Base-by-base conservation (phyloP, 2,113 vertebrate species). In the Recurvirostra avosetta region DNA sequence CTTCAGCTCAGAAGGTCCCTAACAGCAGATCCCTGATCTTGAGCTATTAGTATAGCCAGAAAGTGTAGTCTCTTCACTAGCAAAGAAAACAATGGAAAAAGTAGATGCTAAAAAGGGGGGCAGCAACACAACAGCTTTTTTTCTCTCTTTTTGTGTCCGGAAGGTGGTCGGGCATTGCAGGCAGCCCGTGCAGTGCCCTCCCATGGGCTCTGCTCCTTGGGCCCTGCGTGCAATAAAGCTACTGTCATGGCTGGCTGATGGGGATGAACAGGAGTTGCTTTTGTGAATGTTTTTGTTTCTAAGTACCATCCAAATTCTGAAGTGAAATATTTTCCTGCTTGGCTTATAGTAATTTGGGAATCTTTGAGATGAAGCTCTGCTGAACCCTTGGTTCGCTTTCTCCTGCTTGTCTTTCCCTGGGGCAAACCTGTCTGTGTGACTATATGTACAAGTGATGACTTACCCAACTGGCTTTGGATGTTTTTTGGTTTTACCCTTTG, bases 21-120 rank as follows among this genome's bases (percentile, higher is more conserved):
- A 84, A 92, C 59, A 65, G 68, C 53, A 36, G 50, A 95, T 92
- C 86, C 94, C 92, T 95, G 73, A 70, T 91, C 92, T 68, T 34
- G 50, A 73, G 55, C 63, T 88, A 47, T 93, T 95, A 49, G 82
- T 66, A 6, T 55, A 55, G 62, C 89, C 55, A 76, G 91, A 67
- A 96, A 87, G 49, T 32, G 36, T 75, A 68, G 32, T 86, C 32
- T 71, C 55, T 86, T 72, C 45, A 11, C 11, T 65, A 72, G 56
- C 41, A 90, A 88, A 41, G 38, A 86, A 67, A 50, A 23, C 27
- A 81, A 66, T 62, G 25, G 27, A 29, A 52, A 26, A 56, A 68
- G 34, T 75, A 9, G 43, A 36, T 5, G 19, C 45, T 41, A 23
- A 88, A 94, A 97, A 87, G 15, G 7, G 26, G 26, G 18, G 8